Evolutionary conservation across 1,140 invertebrate species (phyloP).

Genomic region (Macrocentrus cingulum): DNA sequence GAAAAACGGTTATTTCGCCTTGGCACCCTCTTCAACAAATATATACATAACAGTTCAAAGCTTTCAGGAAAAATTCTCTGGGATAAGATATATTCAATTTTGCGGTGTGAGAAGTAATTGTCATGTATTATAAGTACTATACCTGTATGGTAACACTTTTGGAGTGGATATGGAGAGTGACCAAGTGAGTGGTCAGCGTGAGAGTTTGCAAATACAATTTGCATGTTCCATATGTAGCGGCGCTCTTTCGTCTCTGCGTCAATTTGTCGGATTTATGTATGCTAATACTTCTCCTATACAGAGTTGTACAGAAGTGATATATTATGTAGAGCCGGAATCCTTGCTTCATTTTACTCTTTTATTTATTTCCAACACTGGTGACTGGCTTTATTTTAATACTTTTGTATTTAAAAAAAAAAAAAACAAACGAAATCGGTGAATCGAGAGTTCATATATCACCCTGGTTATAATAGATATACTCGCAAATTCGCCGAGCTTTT

Average conservation of each 20-base stretch:
- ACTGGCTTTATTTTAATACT: not conserved
- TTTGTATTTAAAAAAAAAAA: too few species aligned
- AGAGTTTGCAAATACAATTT: not conserved
- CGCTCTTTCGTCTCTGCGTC: not conserved
- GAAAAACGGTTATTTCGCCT: not conserved
- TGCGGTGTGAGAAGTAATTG: too few species aligned
- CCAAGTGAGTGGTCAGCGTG: constrained; percentile 1
- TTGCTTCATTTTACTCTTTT: not conserved
- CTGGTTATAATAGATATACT: not conserved
- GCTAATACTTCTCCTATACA: not conserved
- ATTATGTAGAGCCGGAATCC: not conserved
- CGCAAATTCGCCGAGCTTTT: not conserved
- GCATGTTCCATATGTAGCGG: not conserved
- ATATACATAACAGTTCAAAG: too few species aligned
- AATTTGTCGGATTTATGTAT: constrained; percentile 8
- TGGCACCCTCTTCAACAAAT: not conserved
- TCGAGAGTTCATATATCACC: constrained; percentile 5
- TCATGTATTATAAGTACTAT: too few species aligned
- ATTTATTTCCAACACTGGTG: not conserved
- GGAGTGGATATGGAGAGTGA: too few species aligned
- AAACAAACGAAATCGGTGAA: too few species aligned
- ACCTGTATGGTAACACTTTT: too few species aligned
- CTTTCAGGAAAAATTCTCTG: too few species aligned
- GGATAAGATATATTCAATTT: too few species aligned
- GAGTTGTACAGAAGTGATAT: too few species aligned